Base-by-base conservation (phyloP, 2,113 vertebrate species). In the Chelonoidis abingdonii region DNA sequence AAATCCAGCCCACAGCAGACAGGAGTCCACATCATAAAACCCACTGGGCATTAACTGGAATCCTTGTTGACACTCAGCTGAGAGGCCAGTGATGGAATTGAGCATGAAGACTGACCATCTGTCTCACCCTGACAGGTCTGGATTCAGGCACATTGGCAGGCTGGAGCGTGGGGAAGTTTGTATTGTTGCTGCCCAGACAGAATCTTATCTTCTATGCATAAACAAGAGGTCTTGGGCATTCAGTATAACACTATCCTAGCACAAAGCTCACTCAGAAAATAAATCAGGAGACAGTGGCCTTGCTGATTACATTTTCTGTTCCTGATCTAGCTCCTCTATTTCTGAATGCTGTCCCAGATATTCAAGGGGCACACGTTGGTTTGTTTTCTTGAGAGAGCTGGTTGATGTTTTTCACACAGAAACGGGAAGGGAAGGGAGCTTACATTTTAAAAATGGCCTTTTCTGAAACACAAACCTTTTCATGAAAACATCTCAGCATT, bases 31-130 rank as follows among this genome's bases (percentile, higher is more conserved):
- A 0, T 5, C 3, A 3, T 50, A 29, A 93, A n/a, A 78, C n/a
- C 25, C 13, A 16, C 5, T 53, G 24, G 57, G 13, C 16, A 10
- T 35, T 38, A 35, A 13, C 72, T 78, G 52, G 22, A 5, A 6
- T 5, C 2, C 24, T 83, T 53, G 13, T 41, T 2, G 1, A 4
- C 53, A 22, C 80, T 81, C 44, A 25, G 8, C 54, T 38, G 11
- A 69, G 59, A 89, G 52, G 49, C 10, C 0, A 0, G 8, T 24
- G 49, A 41, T 29, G 1, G 49, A 27, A 76, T 27, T 22, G n/a
- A 75, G 5, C 17, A 24, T 38, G 16, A 22, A 41, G 69, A 75
- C 38, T 24, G 69, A 75, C 38, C 69, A 75, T 41, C 69, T 6
- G 3, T 75, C 38, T 38, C 22, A 75, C 21, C 17, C 65, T 56